Base-by-base conservation (phyloP, 2,797 vertebrate species). In the Rhynchonycteris naso region DNA sequence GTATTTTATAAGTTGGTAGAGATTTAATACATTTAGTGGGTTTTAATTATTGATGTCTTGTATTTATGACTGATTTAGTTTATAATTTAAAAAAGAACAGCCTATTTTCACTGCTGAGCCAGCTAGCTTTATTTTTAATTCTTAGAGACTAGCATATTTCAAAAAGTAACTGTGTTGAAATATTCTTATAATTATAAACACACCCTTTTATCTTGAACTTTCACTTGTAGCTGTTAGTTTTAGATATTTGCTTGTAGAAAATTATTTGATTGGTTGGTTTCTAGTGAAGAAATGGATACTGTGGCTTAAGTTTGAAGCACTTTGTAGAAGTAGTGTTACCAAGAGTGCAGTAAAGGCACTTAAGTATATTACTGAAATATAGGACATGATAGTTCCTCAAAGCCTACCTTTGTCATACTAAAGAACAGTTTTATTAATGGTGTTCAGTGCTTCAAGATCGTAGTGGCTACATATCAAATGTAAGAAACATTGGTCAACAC, bases 31-130 rank as follows among this genome's bases (percentile, higher is more conserved):
- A 75, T 61, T 52, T 16, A 75, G 5, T 95, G 71, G 38, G 35
- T 94, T 96, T 96, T 90, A 92, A 83, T 91, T 54, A 54, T 66
- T 93, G 8, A 52, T 95, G 50, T 90, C 93, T 94, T 86, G 10
- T 88, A 28, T 19, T 76, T 88, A 69, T 91, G 59, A 47, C 88
- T 80, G n/a, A 68, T 92, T 69, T 58, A 58, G 28, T 89, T 91
- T 94, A 72, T 71, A 76, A 74, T 90, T 83, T 74, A 38, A 80
- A 86, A 93, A 91, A 78, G 19, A 71, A 54, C 18, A 78, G 63
- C 38, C 26, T 66, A 58, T 50, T 65, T 93, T 81, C 11, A 69
- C 56, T 90, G 94, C 65, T 82, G 78, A 94, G 59, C 19, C 65
- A 89, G 30, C 18, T 81, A 72, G 65, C 15, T 58, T 93, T 84